Percentiles rank a stretch among this genome's conserved stretches.
Conservation (phyloP, 2,113 vertebrate genomes). For the Tupaia chinensis region DNA sequence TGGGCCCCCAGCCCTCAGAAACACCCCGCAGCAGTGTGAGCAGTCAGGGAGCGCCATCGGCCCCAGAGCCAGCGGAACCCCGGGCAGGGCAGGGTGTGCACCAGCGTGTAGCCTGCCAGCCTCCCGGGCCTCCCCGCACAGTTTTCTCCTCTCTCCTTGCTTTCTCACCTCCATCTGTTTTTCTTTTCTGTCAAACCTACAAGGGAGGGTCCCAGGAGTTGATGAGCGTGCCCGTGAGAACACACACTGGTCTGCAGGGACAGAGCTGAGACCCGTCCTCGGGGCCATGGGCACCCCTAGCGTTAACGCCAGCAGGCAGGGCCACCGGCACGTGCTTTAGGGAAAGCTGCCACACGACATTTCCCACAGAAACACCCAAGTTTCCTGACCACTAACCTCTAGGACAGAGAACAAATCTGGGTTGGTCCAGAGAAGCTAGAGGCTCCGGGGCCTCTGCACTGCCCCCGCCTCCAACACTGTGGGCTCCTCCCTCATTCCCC, state of each 20-base stretch:
- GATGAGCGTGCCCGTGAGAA: neutral
- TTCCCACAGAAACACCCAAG: slow-evolving; percentile 48
- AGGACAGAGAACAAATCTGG: slow-evolving; percentile 15
- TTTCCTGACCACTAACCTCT: slow-evolving; percentile 64
- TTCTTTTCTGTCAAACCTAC: neutral
- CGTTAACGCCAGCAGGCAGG: neutral
- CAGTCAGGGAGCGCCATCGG: neutral
- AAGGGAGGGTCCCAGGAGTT: neutral
- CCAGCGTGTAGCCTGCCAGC: neutral
- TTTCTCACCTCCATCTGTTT: neutral
- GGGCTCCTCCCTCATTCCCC: neutral
- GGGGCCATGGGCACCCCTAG: neutral
- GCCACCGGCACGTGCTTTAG: neutral
- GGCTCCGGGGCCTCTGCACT: neutral
- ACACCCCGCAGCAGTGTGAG: neutral
- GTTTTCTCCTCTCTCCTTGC: neutral
- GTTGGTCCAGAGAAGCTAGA: slow-evolving; percentile 13
- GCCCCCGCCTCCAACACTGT: accelerated
- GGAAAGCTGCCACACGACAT: neutral
- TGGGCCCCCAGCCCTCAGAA: neutral
- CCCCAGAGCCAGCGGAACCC: neutral
- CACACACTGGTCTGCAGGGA: neutral
- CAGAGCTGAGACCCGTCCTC: neutral
- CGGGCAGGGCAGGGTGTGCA: too few relatives aligned
- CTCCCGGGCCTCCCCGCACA: neutral